Evolutionary conservation across 1,140 invertebrate species (phyloP).

Genomic region (Scaptomyza montana): DNA sequence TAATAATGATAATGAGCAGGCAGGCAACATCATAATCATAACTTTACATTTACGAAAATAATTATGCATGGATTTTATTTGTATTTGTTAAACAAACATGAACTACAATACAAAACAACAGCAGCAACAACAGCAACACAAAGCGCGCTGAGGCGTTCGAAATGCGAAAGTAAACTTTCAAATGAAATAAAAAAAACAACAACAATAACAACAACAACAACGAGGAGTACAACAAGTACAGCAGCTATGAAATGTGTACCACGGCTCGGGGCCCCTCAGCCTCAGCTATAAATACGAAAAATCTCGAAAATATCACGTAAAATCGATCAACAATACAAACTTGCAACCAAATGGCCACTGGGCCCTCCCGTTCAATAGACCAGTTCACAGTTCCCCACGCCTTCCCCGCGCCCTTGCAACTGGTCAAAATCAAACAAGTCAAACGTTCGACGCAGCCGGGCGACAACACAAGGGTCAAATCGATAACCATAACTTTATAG

Average conservation of each 20-base stretch:
- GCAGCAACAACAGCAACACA: conserved; percentile 12
- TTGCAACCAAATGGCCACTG: conserved; percentile 77
- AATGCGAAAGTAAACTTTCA: conserved; percentile 82
- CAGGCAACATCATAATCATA: conserved; percentile 68
- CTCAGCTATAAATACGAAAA: conserved; percentile 82
- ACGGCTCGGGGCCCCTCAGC: conserved; percentile 34
- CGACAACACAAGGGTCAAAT: conserved; percentile 66
- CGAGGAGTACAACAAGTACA: conserved; percentile 21
- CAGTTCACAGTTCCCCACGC: conserved; percentile 12
- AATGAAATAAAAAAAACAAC: conserved; percentile 73
- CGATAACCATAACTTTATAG: conserved; percentile 78
- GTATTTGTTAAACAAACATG: conserved; percentile 81
- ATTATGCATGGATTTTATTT: conserved; percentile 83
- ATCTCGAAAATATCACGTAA: conserved; percentile 84
- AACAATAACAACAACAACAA: conserved; percentile 44
- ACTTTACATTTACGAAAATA: conserved; percentile 79
- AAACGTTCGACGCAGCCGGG: conserved; percentile 33
- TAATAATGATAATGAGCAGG: conserved; percentile 64
- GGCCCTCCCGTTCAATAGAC: conserved; percentile 31
- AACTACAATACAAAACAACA: conserved; percentile 32
- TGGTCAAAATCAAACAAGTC: conserved; percentile 73
- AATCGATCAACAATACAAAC: conserved; percentile 84
- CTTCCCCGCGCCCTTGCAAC: not conserved
- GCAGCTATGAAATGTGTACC: conserved; percentile 66
- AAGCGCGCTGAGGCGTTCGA: conserved; percentile 73